These are phyloP conservation scores for Tapirus terrestris DNA, from an alignment of 2,113 vertebrate genomes.

Conservation along the genomic window DNA sequence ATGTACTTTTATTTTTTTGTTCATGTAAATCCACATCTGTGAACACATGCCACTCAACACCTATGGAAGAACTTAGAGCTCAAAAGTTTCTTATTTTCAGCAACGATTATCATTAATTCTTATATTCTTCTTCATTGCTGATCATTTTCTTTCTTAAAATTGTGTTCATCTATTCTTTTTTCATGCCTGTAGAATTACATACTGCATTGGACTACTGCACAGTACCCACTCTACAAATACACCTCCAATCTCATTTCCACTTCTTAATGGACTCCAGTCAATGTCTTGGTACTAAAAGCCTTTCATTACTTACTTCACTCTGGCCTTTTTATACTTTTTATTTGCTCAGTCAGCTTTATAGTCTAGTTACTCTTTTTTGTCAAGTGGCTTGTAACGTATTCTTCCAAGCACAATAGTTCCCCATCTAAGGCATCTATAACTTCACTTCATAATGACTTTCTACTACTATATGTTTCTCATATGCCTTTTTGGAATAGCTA, in stretches of 20 bases:
- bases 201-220: not conserved
- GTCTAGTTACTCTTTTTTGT: slow-evolving; percentile 74
- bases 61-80: not conserved
- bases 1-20: slow-evolving; percentile 59
- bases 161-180: not conserved
- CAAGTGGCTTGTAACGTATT: slow-evolving; percentile 64
- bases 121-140: slow-evolving; percentile 30
- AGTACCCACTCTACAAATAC: not conserved
- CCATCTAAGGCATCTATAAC: slow-evolving; percentile 34
- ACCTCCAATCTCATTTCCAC: slow-evolving; percentile 58
- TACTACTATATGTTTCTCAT: not conserved
- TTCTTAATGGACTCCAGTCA: slow-evolving; percentile 66
- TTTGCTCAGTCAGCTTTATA: slow-evolving; percentile 77
- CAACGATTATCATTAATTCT: not conserved
- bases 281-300: slow-evolving; percentile 70
- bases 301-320: slow-evolving; percentile 65
- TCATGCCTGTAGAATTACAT: not conserved
- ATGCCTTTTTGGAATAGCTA: slow-evolving; percentile 38
- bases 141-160: slow-evolving; percentile 35
- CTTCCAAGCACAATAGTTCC: slow-evolving; percentile 64
- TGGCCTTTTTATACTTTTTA: slow-evolving; percentile 72
- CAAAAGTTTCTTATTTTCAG: not conserved
- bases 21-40: not conserved
- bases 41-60: not conserved
- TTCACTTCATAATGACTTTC: slow-evolving; percentile 62